A percentile compares a stretch with the other conserved stretches of the same genome.
phyloP scores from a whole-genome alignment of 2,888 invertebrate species.

The Troides aeacus region DNA sequence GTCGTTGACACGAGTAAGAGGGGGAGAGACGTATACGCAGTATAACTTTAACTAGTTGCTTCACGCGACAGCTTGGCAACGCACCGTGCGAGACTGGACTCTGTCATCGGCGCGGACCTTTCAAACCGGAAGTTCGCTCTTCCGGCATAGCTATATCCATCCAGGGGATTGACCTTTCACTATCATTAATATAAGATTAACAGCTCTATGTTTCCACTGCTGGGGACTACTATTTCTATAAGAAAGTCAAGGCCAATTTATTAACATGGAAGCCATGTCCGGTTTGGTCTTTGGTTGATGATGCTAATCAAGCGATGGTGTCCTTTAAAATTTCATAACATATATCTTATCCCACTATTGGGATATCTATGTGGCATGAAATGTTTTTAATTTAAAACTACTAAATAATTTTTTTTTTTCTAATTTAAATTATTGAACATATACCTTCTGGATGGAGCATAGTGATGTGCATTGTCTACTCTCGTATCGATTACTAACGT shows the following conservation, averaged over 20 bases:
- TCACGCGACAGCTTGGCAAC: constrained; percentile 47
- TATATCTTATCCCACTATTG: too few relatives aligned
- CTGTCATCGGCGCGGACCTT: constrained; percentile 9
- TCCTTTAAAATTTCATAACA: too few relatives aligned
- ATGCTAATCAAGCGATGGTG: too few relatives aligned
- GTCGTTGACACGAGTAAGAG: constrained; percentile 89
- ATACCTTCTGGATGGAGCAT: constrained; percentile 14
- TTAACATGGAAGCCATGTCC: too few relatives aligned
- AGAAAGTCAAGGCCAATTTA: too few relatives aligned
- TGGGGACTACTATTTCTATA: too few relatives aligned
- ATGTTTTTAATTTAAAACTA: neutral
- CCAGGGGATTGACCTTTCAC: neutral
- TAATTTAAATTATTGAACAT: neutral
- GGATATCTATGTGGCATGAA: neutral
- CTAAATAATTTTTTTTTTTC: neutral
- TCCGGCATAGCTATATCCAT: constrained; percentile 2
- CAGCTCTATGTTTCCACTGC: too few relatives aligned
- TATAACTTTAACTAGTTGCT: constrained; percentile 59
- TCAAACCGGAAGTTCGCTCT: neutral
- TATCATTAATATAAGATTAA: too few relatives aligned
- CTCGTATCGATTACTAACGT: constrained; percentile 43
- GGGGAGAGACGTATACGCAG: constrained; percentile 52
- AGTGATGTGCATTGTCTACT: constrained; percentile 42
- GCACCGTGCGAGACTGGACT: constrained; percentile 39
- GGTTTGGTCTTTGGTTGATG: too few relatives aligned